A percentile compares a stretch with the other conserved stretches of the same genome.
Evolutionary conservation across 2,888 invertebrate genomes (phyloP).

Genomic region (Callinectes sapidus): DNA sequence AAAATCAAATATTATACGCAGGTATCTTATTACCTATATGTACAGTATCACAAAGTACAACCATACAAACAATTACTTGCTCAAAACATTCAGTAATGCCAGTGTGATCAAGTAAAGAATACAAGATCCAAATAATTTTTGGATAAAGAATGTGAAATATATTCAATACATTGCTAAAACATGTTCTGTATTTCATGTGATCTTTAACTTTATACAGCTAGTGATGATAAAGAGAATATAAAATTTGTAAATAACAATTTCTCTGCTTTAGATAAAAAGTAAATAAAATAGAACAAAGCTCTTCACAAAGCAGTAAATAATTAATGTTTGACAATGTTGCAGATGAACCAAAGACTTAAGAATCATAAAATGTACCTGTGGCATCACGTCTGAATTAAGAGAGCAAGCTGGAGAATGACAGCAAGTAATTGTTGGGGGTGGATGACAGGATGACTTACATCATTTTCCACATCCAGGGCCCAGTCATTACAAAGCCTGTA

Average conservation of each 20-base stretch:
- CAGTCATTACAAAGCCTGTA: conserved; percentile 56
- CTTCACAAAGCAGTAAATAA: conserved; percentile 41
- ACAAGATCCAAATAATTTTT: background rate
- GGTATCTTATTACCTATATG: conserved; percentile 45
- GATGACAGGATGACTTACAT: conserved; percentile 41
- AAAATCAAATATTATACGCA: conserved; percentile 40
- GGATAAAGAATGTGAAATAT: conserved; percentile 13
- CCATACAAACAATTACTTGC: conserved; percentile 40
- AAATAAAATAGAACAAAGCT: conserved; percentile 45
- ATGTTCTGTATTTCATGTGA: conserved; percentile 38
- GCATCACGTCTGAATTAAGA: conserved; percentile 38
- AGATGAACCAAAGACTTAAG: background rate
- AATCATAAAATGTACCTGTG: background rate
- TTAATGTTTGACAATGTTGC: conserved; percentile 37
- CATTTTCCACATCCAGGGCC: conserved; percentile 66
- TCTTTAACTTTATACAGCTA: conserved; percentile 29
- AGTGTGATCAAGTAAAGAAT: conserved; percentile 2
- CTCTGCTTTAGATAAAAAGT: conserved; percentile 42
- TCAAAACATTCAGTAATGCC: conserved; percentile 13
- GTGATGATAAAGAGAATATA: background rate
- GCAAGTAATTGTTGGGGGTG: conserved; percentile 18
- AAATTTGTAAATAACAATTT: conserved; percentile 29
- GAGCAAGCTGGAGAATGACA: conserved; percentile 17
- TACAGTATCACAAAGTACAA: conserved; percentile 52
- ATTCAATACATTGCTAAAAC: conserved; percentile 41